Evolutionary conservation across 2,113 vertebrate species (phyloP).

Genomic region (Myotis lucifugus): DNA sequence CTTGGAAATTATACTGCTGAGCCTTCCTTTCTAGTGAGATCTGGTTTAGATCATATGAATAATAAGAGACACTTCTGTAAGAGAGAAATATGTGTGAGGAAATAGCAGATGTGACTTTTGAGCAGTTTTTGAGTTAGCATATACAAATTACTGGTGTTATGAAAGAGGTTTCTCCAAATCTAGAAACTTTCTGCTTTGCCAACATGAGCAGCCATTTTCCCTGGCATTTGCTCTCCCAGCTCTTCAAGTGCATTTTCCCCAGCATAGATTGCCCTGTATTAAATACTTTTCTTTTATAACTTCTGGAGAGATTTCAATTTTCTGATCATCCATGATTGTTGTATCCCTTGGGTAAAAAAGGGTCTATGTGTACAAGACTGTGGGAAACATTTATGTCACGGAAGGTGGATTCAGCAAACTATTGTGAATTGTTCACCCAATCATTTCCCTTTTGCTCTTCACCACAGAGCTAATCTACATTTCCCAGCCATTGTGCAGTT

Average conservation of each 20-base stretch:
- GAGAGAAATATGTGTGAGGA: background rate
- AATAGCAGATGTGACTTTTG: background rate
- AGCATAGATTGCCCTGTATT: background rate
- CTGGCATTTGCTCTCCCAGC: background rate
- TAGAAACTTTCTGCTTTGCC: constrained; percentile 1
- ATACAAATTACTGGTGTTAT: background rate
- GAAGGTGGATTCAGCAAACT: background rate
- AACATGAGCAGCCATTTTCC: background rate
- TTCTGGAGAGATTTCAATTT: background rate
- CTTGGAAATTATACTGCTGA: background rate
- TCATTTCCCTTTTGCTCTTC: background rate
- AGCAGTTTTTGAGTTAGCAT: background rate
- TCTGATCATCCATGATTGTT: background rate
- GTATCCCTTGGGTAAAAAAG: background rate
- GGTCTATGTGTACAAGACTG: background rate
- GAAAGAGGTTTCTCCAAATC: background rate
- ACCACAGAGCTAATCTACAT: background rate
- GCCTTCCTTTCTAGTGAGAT: background rate
- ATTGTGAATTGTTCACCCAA: background rate
- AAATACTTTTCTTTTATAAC: constrained; percentile 21
- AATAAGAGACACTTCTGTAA: background rate
- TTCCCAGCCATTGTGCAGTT: background rate
- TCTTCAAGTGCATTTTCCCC: background rate
- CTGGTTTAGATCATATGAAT: background rate
- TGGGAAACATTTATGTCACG: background rate